Base-by-base conservation (phyloP, 2,113 vertebrate genomes). In the Phylloscopus whistleri region DNA sequence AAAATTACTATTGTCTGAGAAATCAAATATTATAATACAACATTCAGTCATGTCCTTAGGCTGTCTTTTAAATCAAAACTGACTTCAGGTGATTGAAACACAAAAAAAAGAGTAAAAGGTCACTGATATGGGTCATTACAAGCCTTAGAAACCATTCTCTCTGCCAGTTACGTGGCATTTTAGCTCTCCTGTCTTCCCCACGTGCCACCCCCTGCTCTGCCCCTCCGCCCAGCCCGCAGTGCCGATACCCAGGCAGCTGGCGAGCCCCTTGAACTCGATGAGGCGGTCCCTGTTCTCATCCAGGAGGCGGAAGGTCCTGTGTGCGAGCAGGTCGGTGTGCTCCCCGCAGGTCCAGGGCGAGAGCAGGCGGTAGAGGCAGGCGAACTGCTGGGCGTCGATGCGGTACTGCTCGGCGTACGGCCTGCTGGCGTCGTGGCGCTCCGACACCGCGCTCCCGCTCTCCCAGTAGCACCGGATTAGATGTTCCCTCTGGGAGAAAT, bases 381-480 rank as follows among this genome's bases (percentile, higher is more conserved):
- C 68, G 30, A 99, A 99, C 98, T 99, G 99, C 52, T 82, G 97
- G 27, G 98, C 97, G 15, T 99, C 99, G 69, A 99, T 98, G 69
- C 98, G 98, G 97, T 99, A 99, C 96, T 98, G 98, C 93, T 99
- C 99, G 0, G 98, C 93, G 5, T 98, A 99, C 9, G 98, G 97
- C 79, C 98, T 83, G 52, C 97, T 97, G 26, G 98, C 98, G 95
- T 98, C 98, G 0, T 98, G 98, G 18, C 97, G 97, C 28, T 95
- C 96, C 28, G 66, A 74, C 4, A 84, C 75, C 0, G 97, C 94
- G 43, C 97, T 90, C 0, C 89, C 93, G 59, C 87, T 95, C 1
- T 98, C 99, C 99, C 99, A 99, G 97, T 99, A 99, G 81, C 99
- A 98, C 90, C 97, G 98, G 90, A 99, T 97, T 64, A 99, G 97